Evolutionary conservation across 2,888 invertebrate genomes (phyloP).

Genomic region (Hololepta plana): DNA sequence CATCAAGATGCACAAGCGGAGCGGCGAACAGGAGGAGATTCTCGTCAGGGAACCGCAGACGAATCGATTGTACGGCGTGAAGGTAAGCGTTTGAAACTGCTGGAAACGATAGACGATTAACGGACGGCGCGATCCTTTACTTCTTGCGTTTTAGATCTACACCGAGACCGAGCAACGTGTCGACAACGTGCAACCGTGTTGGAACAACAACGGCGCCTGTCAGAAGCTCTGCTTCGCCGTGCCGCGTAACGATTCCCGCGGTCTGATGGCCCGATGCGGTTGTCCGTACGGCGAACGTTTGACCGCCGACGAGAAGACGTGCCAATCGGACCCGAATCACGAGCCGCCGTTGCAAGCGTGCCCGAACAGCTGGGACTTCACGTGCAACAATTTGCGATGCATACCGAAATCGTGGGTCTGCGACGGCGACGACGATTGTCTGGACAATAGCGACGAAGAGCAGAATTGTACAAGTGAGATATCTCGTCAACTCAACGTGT

Average conservation of each 20-base stretch:
- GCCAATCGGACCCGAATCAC: constrained; percentile 62
- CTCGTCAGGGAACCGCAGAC: constrained; percentile 79
- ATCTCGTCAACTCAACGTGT: not conserved
- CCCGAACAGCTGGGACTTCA: constrained; percentile 84
- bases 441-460: constrained; percentile 89
- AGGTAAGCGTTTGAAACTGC: constrained; percentile 31
- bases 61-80: constrained; percentile 80
- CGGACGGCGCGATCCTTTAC: constrained; percentile 2
- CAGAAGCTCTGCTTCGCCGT: constrained; percentile 91
- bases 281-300: constrained; percentile 88
- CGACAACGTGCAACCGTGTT: constrained; percentile 60
- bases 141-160: constrained; percentile 32
- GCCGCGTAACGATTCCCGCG: constrained; percentile 38
- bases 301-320: constrained; percentile 47
- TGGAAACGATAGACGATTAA: too few relatives aligned
- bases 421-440: constrained; percentile 89
- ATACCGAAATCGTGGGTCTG: constrained; percentile 91
- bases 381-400: constrained; percentile 80
- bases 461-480: constrained; percentile 79
- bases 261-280: constrained; percentile 55
- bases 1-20: constrained; percentile 71
- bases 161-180: constrained; percentile 57
- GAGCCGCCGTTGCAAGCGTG: constrained; percentile 82
- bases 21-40: constrained; percentile 73
- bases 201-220: constrained; percentile 73